Evolutionary conservation across 2,797 vertebrate genomes (phyloP).

Genomic region (Thaleichthys pacificus): DNA sequence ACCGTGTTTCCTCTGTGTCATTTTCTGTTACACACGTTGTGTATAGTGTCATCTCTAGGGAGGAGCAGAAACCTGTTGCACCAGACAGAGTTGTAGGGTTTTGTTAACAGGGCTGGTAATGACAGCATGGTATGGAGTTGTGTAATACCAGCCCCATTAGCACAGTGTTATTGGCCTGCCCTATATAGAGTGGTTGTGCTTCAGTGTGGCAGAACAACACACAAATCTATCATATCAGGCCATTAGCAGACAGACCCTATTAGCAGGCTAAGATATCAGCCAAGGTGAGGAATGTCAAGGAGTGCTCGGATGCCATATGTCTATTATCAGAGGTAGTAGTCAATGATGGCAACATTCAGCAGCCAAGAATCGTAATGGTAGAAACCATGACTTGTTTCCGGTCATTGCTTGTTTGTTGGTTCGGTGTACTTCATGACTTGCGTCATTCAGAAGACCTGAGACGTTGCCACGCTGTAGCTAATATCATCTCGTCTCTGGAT

Average conservation of each 20-base stretch:
- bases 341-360: background rate
- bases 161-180: background rate
- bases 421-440: background rate
- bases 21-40: background rate
- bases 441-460: background rate
- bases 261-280: background rate
- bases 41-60: background rate
- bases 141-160: background rate
- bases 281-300: conserved; percentile 6
- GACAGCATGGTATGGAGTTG: background rate
- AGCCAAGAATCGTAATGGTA: background rate
- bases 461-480: background rate
- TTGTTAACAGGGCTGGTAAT: background rate
- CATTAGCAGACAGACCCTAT: conserved; percentile 1
- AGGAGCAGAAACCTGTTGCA: background rate
- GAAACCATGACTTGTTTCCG: background rate
- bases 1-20: background rate
- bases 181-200: background rate
- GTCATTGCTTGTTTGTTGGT: background rate
- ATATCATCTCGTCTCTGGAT: background rate
- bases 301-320: background rate
- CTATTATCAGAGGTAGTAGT: background rate
- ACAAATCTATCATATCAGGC: no score
- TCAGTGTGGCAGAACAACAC: no score
- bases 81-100: background rate